Percentiles rank a stretch among this genome's conserved stretches.
These are phyloP conservation scores for Bombus cullumanus DNA, from an alignment of 1,140 invertebrate species.

Conservation along the genomic window DNA sequence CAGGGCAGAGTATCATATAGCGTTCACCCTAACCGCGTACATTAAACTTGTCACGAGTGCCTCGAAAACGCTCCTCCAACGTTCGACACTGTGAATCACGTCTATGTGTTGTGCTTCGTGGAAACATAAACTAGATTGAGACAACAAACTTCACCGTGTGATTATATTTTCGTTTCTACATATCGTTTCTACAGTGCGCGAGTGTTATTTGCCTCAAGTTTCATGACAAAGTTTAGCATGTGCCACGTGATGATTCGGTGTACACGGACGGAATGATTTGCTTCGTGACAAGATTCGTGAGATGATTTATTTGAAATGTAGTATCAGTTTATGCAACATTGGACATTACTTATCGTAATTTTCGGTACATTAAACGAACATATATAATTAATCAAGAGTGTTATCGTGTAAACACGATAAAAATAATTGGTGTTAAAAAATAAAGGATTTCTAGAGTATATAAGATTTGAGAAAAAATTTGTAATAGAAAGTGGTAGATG, in stretches of 20 bases:
- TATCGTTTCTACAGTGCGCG: constrained; percentile 34
- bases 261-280: neutral
- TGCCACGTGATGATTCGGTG: constrained; percentile 31
- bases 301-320: constrained; percentile 3
- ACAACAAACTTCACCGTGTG: neutral
- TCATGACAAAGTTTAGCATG: constrained; percentile 26
- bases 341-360: too few species aligned
- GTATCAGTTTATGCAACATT: neutral
- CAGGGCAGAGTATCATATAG: constrained; percentile 58
- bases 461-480: neutral
- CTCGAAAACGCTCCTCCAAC: constrained; percentile 45
- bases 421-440: neutral
- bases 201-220: constrained; percentile 16
- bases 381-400: neutral
- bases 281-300: constrained; percentile 7
- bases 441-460: too few species aligned
- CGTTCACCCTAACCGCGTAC: constrained; percentile 45
- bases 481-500: constrained; percentile 26
- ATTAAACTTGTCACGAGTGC: constrained; percentile 44
- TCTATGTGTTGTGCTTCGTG: neutral
- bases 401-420: neutral
- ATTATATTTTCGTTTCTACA: constrained; percentile 29
- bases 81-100: constrained; percentile 26
- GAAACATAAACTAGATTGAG: neutral
- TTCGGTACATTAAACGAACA: too few species aligned